Evolutionary conservation across 2,113 vertebrate genomes (phyloP).

Genomic region (Galeopterus variegatus): DNA sequence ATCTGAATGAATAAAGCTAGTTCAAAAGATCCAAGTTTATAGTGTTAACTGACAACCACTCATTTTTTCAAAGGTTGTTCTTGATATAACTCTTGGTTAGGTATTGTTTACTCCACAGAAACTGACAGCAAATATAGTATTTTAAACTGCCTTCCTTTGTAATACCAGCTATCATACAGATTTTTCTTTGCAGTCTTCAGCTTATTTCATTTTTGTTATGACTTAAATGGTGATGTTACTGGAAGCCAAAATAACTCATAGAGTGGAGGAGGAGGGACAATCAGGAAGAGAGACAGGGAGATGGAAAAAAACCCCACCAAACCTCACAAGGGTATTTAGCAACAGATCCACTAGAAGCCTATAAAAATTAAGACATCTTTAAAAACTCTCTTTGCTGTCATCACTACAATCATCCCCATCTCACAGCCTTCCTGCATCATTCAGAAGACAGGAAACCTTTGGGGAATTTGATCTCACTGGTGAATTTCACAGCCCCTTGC

Average conservation of each 20-base stretch:
- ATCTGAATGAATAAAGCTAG: neutral
- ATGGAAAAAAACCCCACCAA: neutral
- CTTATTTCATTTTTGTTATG: neutral
- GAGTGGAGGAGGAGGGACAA: neutral
- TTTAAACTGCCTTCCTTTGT: neutral
- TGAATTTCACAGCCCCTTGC: neutral
- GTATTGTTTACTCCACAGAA: neutral
- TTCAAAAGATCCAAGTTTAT: neutral
- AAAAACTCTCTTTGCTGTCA: neutral
- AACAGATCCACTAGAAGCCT: neutral
- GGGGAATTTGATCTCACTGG: neutral
- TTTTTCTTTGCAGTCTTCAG: constrained; percentile 11
- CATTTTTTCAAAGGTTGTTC: neutral
- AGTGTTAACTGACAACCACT: neutral
- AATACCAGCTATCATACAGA: neutral
- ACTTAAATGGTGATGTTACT: neutral
- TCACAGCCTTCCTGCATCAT: neutral
- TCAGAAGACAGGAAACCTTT: neutral
- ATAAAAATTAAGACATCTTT: neutral
- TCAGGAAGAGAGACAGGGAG: neutral
- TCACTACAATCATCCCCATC: too few relatives aligned
- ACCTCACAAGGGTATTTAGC: neutral
- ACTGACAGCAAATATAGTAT: neutral
- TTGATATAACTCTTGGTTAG: neutral
- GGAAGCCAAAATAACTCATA: neutral